Conservation (phyloP, 2,888 invertebrate genomes). For the Sclerodermus sp. region DNA sequence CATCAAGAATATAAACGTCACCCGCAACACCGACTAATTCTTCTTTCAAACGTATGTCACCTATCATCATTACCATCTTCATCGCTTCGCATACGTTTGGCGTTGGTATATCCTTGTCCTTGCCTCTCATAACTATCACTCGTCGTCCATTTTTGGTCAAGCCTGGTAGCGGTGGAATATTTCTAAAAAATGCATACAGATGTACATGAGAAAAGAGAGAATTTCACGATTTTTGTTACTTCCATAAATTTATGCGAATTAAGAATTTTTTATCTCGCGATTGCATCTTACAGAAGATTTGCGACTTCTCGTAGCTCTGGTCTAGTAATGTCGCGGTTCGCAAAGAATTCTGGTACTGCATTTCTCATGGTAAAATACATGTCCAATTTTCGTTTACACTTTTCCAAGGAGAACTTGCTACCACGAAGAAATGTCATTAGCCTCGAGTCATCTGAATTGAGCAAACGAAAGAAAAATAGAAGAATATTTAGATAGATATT, state of each 20-base stretch:
- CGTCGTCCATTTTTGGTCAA: constrained; percentile 79
- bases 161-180: constrained; percentile 79
- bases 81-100: constrained; percentile 76
- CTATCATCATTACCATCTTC: constrained; percentile 80
- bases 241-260: neutral
- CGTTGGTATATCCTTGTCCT: constrained; percentile 70
- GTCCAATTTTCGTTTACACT: constrained; percentile 81
- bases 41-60: constrained; percentile 76
- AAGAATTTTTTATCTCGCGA: neutral
- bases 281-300: constrained; percentile 67
- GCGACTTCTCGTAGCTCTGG: constrained; percentile 74
- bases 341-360: constrained; percentile 81
- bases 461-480: neutral
- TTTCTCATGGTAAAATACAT: constrained; percentile 87
- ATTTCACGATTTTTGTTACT: no score
- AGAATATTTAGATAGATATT: no score
- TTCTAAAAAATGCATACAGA: constrained; percentile 62
- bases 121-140: constrained; percentile 73
- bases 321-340: constrained; percentile 72
- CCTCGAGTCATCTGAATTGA: constrained; percentile 70
- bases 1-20: constrained; percentile 81
- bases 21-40: constrained; percentile 82
- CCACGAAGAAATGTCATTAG: constrained; percentile 82
- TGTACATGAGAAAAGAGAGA: no score
- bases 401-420: constrained; percentile 84